phyloP scores from a whole-genome alignment of 2,888 invertebrate genomes.

The Merodon equestris region DNA sequence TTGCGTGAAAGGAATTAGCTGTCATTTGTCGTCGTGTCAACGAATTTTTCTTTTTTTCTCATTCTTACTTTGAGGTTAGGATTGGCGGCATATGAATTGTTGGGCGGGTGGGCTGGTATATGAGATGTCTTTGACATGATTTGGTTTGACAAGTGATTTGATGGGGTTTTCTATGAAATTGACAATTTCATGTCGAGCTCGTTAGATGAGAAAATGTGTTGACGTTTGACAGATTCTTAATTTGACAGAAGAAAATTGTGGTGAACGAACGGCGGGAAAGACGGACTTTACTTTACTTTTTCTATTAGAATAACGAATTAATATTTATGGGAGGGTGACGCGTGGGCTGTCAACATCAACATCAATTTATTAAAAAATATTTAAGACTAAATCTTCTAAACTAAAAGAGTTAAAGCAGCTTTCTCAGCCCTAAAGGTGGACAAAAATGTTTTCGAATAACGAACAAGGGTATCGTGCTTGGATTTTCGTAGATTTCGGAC shows the following conservation, averaged over 20 bases:
- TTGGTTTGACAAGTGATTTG: slow-evolving; percentile 51
- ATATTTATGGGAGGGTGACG: too few relatives aligned
- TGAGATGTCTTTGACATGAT: slow-evolving; percentile 50
- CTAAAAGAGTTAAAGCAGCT: too few relatives aligned
- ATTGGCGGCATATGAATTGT: neutral
- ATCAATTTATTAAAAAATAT: too few relatives aligned
- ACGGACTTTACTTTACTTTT: too few relatives aligned
- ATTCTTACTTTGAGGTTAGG: neutral
- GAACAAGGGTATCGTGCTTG: too few relatives aligned
- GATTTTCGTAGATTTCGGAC: too few relatives aligned
- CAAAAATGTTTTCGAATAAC: too few relatives aligned
- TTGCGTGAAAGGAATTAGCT: slow-evolving; percentile 65
- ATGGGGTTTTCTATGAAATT: slow-evolving; percentile 56
- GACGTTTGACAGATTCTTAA: slow-evolving; percentile 41
- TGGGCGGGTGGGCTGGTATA: neutral
- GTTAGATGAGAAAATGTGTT: slow-evolving; percentile 9
- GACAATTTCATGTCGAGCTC: slow-evolving; percentile 53
- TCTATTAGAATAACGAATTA: too few relatives aligned
- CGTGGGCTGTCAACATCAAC: too few relatives aligned
- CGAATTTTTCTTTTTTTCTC: slow-evolving; percentile 21
- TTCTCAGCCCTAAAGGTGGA: too few relatives aligned
- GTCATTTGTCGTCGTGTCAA: slow-evolving; percentile 64
- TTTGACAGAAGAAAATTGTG: slow-evolving; percentile 45
- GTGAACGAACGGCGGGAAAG: neutral
- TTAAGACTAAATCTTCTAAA: too few relatives aligned